phyloP scores from a whole-genome alignment of 2,797 vertebrate genomes.

The Poeciliopsis turneri region DNA sequence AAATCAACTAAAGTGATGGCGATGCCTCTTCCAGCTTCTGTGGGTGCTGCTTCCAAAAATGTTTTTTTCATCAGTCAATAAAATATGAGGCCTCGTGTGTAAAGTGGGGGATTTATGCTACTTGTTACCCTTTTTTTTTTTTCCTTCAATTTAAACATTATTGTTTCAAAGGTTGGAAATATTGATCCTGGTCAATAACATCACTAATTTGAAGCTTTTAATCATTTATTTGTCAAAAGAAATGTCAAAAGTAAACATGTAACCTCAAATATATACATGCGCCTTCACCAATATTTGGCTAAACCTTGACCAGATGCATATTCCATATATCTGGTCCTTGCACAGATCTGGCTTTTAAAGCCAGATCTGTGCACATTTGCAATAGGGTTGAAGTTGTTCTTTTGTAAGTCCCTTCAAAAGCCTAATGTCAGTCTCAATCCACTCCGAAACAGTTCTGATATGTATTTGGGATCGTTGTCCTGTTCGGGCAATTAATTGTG shows the following conservation, averaged over 20 bases:
- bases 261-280: not conserved
- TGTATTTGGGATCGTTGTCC: not conserved
- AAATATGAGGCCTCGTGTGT: not conserved
- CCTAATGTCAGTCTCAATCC: not conserved
- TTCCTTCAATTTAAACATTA: not conserved
- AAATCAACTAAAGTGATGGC: not conserved
- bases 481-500: not conserved
- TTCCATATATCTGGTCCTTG: not conserved
- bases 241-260: not conserved
- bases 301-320: not conserved
- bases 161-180: not conserved
- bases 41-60: not conserved
- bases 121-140: not conserved
- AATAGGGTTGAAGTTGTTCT: not conserved
- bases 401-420: not conserved
- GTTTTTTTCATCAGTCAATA: not conserved
- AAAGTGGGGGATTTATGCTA: not conserved
- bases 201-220: not conserved
- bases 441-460: not conserved
- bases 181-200: not conserved
- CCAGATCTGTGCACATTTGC: not conserved
- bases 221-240: not conserved
- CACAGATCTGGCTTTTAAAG: not conserved
- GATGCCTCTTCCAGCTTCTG: not conserved
- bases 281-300: not conserved